Percentiles rank a stretch among this genome's conserved stretches.
Evolutionary conservation across 2,888 invertebrate species (phyloP).

Genomic region (Pristionchus entomophagus): DNA sequence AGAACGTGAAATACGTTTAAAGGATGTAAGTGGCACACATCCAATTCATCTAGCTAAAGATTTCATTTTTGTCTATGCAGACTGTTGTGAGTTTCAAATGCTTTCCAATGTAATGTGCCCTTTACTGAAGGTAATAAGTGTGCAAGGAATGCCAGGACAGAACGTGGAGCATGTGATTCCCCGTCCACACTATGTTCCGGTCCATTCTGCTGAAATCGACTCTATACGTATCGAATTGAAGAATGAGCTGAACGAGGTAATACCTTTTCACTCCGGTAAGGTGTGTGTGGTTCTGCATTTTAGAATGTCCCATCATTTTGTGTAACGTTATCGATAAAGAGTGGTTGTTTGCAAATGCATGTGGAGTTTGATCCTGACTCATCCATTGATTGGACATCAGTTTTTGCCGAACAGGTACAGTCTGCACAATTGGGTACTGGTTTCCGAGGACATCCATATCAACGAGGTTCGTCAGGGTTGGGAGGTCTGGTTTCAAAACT

Average conservation of each 20-base stretch:
- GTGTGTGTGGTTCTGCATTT: slow-evolving; percentile 3
- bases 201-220: slow-evolving; percentile 18
- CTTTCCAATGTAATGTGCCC: slow-evolving; percentile 43
- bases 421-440: slow-evolving; percentile 9
- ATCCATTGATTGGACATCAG: slow-evolving; percentile 25
- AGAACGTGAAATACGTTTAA: not conserved
- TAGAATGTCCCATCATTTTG: slow-evolving; percentile 15
- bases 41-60: slow-evolving; percentile 30
- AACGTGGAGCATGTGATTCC: slow-evolving; percentile 21
- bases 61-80: slow-evolving; percentile 36
- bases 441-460: slow-evolving; percentile 30
- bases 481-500: not conserved
- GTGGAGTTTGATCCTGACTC: slow-evolving; percentile 31
- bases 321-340: slow-evolving; percentile 29
- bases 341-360: slow-evolving; percentile 20
- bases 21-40: not conserved
- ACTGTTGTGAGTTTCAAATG: slow-evolving; percentile 40
- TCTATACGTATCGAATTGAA: slow-evolving; percentile 23
- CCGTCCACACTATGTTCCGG: slow-evolving; percentile 15
- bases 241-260: slow-evolving; percentile 31
- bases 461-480: slow-evolving; percentile 6
- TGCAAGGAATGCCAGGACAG: slow-evolving; percentile 5
- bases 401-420: slow-evolving; percentile 31
- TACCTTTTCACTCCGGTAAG: slow-evolving; percentile 29
- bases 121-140: not conserved